Base-by-base conservation (phyloP, 2,888 invertebrate genomes). In the Cephus pulcher region DNA sequence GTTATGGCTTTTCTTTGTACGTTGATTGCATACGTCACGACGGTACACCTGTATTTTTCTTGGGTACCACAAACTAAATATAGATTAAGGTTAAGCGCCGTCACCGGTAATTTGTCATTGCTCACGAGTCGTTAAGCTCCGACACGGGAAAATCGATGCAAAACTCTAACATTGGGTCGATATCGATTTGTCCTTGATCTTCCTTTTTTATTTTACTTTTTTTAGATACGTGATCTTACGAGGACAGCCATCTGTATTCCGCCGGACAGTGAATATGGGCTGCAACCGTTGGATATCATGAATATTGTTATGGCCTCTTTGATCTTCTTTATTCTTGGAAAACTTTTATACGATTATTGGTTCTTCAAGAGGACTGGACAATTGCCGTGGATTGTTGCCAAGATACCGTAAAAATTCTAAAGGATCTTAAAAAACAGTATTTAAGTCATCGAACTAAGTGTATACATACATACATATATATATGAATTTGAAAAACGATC, bases 301-400 rank as follows among this genome's bases (percentile, higher is more conserved):
- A 97, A 96, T 89, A 93, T 95, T 75, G 92, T 95, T 32, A 92
- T 97, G 78, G 94, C 95, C 0, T 90, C 92, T 4, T 91, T 96
- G 77, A 96, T 97, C 82, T 85, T 96, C 1, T 90, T 96, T n/a
- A 93, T 97, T 12, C 89, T 97, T 68, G 94, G 95, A 30, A 96
- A 96, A 90, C 94, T 97, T 80, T 92, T 95, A 0, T 97, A 96
- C 87, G 97, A 97, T 91, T 97, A 97, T 92, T 96, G 96, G 90
- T 93, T 93, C 86, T 97, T 96, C 89, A 96, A 96, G 89, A 95
- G 94, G 80, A 96, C 96, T 34, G 97, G 97, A 0, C 94, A 95
- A 86, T 92, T 97, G 80, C 97, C 97, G 0, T 97, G 97, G 97
- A 94, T 97, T 82, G 96, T 96, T 3, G 94, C 95, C 75, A 95